Base-by-base conservation (phyloP, 1,140 invertebrate genomes). In the Microplitis demolitor region DNA sequence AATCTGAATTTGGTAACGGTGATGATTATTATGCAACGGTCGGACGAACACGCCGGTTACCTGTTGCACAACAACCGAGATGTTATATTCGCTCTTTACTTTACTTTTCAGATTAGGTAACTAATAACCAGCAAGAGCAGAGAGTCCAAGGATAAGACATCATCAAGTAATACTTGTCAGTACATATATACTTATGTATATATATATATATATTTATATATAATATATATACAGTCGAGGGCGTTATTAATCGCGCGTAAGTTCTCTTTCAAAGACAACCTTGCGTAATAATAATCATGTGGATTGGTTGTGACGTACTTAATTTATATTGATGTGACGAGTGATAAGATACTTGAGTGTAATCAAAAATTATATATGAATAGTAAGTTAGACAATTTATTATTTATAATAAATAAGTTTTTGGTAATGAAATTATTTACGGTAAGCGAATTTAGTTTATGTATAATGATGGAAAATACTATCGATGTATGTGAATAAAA, bases 51-150 rank as follows among this genome's bases (percentile, higher is more conserved):
- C 73, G 72, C 73, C 78, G 79, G 72, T 79, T 83, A 85, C 84
- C 84, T 85, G 83, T 87, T 87, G 84, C 84, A 82, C 82, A 87
- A 87, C 77, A 31, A 61, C 39, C 39, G 39, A 73, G 75, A 77
- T 78, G 78, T 84, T 85, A 85, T 85, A 84, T 84, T 85, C 81
- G 79, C 82, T 84, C 80, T 78, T 84, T 81, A 80, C 83, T 84
- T 84, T 81, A 80, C 83, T 84, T 82, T 82, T 79, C 79, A 85
- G 84, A 82, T 85, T 85, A 80, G 81, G 80, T 85, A 87, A 86
- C 85, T 87, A 87, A 87, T 86, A 83, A 84, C 78, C 35, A 64
- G 54, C 80, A 83, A 24, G n/a, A 56, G 8, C n/a, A 56, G 83
- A 85, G 83, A 85, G 84, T 85, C 85, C 85, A 87, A 87, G 84